Conservation (phyloP, 2,113 vertebrate genomes). For the Dasyornis broadbenti region DNA sequence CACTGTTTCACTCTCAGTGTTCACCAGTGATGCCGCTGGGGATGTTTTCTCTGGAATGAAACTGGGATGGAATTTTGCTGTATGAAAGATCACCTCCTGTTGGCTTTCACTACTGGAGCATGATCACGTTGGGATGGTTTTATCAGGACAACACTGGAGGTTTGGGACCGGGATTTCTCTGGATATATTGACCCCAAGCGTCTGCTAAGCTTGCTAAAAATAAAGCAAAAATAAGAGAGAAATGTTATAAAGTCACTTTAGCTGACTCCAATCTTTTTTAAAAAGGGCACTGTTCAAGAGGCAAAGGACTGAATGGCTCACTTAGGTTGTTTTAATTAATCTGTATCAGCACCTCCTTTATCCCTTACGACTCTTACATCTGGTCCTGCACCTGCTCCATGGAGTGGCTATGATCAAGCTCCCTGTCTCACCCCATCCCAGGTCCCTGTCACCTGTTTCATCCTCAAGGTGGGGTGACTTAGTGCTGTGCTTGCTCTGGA, state of each 20-base stretch:
- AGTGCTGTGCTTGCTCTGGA: not conserved
- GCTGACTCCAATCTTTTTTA: not conserved
- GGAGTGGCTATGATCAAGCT: not conserved
- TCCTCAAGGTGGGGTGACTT: not conserved
- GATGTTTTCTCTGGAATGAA: not conserved
- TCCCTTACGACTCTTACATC: not conserved
- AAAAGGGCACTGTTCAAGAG: not conserved
- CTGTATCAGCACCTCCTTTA: not conserved
- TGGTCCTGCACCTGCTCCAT: not conserved
- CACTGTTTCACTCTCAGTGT: not conserved
- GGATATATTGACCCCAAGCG: not conserved
- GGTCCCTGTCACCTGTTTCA: not conserved
- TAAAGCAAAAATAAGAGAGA: not conserved
- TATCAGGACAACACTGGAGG: fast-evolving
- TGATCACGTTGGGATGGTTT: not conserved
- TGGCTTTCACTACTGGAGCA: not conserved
- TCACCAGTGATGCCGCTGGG: not conserved
- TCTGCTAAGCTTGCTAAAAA: not conserved
- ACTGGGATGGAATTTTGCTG: not conserved
- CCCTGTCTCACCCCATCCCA: not conserved
- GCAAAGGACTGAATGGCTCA: fast-evolving
- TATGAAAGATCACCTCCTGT: fast-evolving
- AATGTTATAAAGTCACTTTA: not conserved
- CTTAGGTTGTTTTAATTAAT: not conserved
- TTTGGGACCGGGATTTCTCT: not conserved